phyloP scores from a whole-genome alignment of 2,888 invertebrate genomes.

The Ernsta delagoae region DNA sequence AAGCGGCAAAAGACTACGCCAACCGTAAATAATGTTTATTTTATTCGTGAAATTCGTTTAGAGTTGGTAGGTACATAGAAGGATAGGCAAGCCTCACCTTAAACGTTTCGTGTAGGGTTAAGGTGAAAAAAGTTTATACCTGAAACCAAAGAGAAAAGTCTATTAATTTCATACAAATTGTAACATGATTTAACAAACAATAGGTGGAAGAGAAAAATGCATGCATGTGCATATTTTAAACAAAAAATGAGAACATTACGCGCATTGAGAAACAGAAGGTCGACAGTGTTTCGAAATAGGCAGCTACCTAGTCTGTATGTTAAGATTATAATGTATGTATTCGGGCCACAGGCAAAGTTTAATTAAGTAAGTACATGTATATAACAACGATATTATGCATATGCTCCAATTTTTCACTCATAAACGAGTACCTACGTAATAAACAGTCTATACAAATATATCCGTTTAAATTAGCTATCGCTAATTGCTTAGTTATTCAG shows the following conservation, averaged over 20 bases:
- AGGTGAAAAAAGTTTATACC: conserved; percentile 56
- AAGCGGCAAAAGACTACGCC: conserved; percentile 41
- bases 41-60: conserved; percentile 40
- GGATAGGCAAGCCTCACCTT: conserved; percentile 62
- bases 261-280: conserved; percentile 65
- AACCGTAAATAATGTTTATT: conserved; percentile 43
- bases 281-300: conserved; percentile 65
- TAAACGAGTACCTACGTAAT: too few species aligned
- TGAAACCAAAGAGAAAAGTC: conserved; percentile 61
- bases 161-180: background rate
- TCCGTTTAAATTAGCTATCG: too few species aligned
- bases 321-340: conserved; percentile 71
- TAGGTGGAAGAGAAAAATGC: conserved; percentile 41
- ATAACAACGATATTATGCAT: conserved; percentile 10
- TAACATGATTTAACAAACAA: conserved; percentile 30
- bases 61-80: conserved; percentile 19
- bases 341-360: conserved; percentile 65
- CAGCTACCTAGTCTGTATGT: conserved; percentile 47
- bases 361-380: too few species aligned
- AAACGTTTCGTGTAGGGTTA: conserved; percentile 52
- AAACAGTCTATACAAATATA: too few species aligned
- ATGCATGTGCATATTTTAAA: conserved; percentile 48
- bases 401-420: background rate
- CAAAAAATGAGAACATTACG: conserved; percentile 56
- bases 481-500: too few species aligned